A percentile compares a stretch with the other conserved stretches of the same genome.
phyloP scores from a whole-genome alignment of 2,113 vertebrate species.

The Montifringilla adamsi region DNA sequence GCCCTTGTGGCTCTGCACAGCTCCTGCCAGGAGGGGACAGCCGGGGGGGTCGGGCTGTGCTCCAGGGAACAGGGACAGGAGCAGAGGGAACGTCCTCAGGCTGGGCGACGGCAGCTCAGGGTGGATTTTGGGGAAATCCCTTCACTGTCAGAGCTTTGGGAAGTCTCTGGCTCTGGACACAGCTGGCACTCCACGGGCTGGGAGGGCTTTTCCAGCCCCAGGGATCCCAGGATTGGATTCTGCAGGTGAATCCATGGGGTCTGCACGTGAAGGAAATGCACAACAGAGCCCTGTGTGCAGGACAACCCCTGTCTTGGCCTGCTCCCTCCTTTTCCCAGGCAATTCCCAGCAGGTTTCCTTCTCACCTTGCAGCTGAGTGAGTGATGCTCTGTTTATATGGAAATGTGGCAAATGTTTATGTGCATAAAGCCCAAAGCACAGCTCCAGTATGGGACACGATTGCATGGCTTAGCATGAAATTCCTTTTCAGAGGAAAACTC shows the following conservation, averaged over 20 bases:
- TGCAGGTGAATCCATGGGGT: not conserved
- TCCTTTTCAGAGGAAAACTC: not conserved
- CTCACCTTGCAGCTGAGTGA: not conserved
- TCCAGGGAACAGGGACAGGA: too few relatives aligned
- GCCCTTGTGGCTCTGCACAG: too few relatives aligned
- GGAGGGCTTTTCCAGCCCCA: not conserved
- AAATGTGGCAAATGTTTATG: not conserved
- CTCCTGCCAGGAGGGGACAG: too few relatives aligned
- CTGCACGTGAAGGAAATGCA: not conserved
- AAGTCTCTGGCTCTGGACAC: not conserved
- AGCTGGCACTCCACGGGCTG: fast-evolving
- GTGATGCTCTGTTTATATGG: not conserved
- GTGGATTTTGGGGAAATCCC: fast-evolving
- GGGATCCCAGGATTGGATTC: fast-evolving
- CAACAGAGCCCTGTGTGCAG: fast-evolving
- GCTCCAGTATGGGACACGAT: not conserved
- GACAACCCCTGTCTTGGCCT: fast-evolving
- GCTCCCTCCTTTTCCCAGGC: not conserved
- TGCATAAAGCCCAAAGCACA: not conserved
- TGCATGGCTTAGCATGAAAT: not conserved
- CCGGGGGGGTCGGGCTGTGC: too few relatives aligned
- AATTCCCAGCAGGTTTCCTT: not conserved
- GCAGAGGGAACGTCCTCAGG: too few relatives aligned
- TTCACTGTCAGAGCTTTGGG: not conserved
- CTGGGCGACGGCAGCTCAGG: too few relatives aligned